These are phyloP conservation scores for Cynaeus angustus DNA, from an alignment of 2,888 invertebrate genomes.

Conservation along the genomic window DNA sequence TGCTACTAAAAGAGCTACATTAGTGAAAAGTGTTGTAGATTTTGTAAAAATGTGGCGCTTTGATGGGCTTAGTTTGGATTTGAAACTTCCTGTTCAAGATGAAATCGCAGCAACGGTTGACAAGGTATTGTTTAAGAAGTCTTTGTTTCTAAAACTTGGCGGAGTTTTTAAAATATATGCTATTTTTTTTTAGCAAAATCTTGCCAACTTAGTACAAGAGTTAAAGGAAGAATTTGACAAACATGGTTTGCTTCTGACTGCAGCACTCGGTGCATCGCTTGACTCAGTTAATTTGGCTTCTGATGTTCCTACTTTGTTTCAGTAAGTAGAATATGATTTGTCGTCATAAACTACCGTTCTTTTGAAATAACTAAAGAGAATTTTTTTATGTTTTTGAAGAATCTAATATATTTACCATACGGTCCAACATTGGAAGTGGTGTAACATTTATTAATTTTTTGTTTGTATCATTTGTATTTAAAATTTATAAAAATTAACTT, in stretches of 20 bases:
- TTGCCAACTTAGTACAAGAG: slow-evolving; percentile 22
- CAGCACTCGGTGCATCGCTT: slow-evolving; percentile 76
- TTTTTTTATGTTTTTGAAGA: too few species aligned
- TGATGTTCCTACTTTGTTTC: slow-evolving; percentile 74
- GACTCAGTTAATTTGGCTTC: slow-evolving; percentile 75
- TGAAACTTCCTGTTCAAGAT: slow-evolving; percentile 81
- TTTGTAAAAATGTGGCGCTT: slow-evolving; percentile 76
- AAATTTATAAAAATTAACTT: too few species aligned
- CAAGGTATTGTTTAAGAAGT: too few species aligned
- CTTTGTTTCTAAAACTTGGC: too few species aligned
- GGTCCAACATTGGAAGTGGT: too few species aligned
- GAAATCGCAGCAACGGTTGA: slow-evolving; percentile 70
- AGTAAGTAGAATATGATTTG: slow-evolving; percentile 67
- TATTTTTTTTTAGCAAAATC: slow-evolving; percentile 19
- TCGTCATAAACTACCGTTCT: too few species aligned
- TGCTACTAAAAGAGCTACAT: slow-evolving; percentile 71
- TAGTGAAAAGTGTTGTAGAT: slow-evolving; percentile 74
- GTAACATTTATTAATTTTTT: too few species aligned
- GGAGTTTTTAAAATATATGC: too few species aligned
- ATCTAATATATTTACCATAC: too few species aligned
- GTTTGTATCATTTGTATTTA: too few species aligned
- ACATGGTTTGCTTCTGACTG: slow-evolving; percentile 74
- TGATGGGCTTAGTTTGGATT: slow-evolving; percentile 83
- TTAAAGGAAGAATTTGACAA: slow-evolving; percentile 53
- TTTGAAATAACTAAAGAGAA: too few species aligned